Base-by-base conservation (phyloP, 1,140 invertebrate genomes). In the Linepithema humile region DNA sequence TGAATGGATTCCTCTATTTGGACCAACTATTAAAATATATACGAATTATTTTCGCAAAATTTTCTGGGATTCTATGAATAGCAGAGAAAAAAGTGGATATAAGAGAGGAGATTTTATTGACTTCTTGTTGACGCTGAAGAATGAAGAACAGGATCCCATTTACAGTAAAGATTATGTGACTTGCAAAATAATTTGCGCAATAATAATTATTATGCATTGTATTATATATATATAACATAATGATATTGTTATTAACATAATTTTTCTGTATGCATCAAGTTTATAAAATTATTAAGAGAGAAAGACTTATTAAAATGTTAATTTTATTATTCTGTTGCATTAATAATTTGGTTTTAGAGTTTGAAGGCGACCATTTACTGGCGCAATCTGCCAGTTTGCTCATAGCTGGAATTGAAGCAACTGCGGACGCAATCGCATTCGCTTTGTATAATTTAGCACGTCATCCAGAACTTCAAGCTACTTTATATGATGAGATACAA, bases 401-500 rank as follows among this genome's bases (percentile, higher is more conserved):
- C 32, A 64, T 95, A 6, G 95, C 95, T 82, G 95, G 95, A 67
- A 95, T 95, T 59, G 95, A 96, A 82, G 96, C 96, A 0, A 95
- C 94, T 0, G 93, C 95, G 10, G 94, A 92, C 3, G 85, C 95
- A 0, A 92, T 96, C 10, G 89, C 94, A 3, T 95, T 94, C 80
- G 69, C 91, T 9, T 75, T 94, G 3, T 95, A 94, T 72, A 89
- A 93, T 48, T 90, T 96, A 38, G 95, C 91, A 1, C 67, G 82
- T 55, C 48, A 93, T 75, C 87, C 86, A 7, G 88, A 91, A 17
- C 83, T 85, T 55, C 84, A 92, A 73, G 83, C 95, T 20, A 94
- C 92, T 84, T 57, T 97, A 1, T 94, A 95, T 48, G 87, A 95
- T 69, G 96, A 97, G 93, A 95, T 97, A n/a, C 92, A 95, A 23